Conservation (phyloP, 2,113 vertebrate species). For the Ptilonorhynchus violaceus region DNA sequence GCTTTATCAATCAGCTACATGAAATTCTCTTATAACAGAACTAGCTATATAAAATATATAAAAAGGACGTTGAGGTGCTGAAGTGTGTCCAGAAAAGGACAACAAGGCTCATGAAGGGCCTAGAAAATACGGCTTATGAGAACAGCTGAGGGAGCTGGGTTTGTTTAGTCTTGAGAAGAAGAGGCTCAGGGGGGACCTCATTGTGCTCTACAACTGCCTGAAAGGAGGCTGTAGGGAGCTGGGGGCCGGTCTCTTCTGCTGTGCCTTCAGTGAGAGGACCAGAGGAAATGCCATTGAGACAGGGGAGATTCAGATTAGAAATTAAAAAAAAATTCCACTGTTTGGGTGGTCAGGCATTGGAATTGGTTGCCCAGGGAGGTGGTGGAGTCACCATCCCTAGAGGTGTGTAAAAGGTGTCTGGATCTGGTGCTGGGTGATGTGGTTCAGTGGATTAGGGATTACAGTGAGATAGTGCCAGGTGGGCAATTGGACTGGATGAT, state of each 20-base stretch:
- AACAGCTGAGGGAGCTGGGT: neutral
- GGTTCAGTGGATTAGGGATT: neutral
- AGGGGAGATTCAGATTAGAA: neutral
- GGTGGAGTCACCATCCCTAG: neutral
- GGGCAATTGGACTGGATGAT: neutral
- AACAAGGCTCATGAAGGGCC: neutral
- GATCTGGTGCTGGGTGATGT: neutral
- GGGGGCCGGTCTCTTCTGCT: neutral
- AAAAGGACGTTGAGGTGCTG: neutral
- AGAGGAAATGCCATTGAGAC: neutral
- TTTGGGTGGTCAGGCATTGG: neutral
- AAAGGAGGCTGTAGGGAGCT: neutral
- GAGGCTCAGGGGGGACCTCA: neutral
- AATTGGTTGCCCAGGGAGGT: neutral
- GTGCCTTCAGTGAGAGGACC: neutral
- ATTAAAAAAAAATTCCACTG: neutral
- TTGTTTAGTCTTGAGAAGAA: neutral
- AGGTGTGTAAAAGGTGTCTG: neutral
- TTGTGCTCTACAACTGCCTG: fast-evolving
- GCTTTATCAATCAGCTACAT: neutral
- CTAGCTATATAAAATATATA: neutral
- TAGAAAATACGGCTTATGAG: neutral
- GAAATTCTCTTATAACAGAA: neutral
- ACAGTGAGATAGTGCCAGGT: neutral
- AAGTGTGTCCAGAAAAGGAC: neutral